These are phyloP conservation scores for Prunella himalayana DNA, from an alignment of 2,113 vertebrate species.

Conservation along the genomic window DNA sequence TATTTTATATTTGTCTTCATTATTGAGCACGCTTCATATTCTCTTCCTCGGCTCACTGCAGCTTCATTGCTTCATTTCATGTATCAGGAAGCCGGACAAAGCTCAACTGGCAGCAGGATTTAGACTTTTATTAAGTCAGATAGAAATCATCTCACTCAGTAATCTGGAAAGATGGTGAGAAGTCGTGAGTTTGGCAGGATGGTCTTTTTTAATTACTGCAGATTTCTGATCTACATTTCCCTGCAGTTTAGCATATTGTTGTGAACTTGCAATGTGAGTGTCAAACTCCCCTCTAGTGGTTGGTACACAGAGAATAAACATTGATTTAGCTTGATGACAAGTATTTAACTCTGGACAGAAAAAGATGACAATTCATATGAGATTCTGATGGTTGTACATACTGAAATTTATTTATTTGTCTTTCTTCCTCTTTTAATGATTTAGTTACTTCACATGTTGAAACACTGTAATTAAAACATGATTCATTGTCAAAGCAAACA, in stretches of 20 bases:
- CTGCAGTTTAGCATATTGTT: neutral
- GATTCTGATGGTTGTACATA: neutral
- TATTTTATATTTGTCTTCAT: slow-evolving; percentile 20
- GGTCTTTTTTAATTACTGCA: slow-evolving; percentile 18
- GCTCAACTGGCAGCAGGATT: neutral
- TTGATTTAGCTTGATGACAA: slow-evolving; percentile 16
- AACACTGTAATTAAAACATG: slow-evolving; percentile 40
- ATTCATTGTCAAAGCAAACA: slow-evolving; percentile 44
- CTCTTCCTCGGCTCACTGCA: neutral
- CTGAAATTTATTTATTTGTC: neutral
- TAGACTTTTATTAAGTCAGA: slow-evolving; percentile 24
- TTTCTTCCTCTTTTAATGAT: slow-evolving; percentile 2
- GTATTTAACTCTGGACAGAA: neutral
- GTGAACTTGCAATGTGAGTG: neutral
- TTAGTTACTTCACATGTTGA: slow-evolving; percentile 33
- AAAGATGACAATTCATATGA: neutral
- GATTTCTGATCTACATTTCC: slow-evolving; percentile 1
- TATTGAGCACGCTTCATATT: neutral
- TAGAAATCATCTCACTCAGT: slow-evolving; percentile 9
- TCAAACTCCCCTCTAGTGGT: slow-evolving; percentile 59
- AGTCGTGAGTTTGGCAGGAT: neutral
- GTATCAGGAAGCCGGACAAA: neutral
- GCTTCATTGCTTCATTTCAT: slow-evolving; percentile 11
- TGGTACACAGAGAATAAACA: slow-evolving; percentile 38
- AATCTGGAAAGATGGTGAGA: slow-evolving; percentile 22